phyloP scores from a whole-genome alignment of 2,888 invertebrate genomes.

The Agriopis marginaria region DNA sequence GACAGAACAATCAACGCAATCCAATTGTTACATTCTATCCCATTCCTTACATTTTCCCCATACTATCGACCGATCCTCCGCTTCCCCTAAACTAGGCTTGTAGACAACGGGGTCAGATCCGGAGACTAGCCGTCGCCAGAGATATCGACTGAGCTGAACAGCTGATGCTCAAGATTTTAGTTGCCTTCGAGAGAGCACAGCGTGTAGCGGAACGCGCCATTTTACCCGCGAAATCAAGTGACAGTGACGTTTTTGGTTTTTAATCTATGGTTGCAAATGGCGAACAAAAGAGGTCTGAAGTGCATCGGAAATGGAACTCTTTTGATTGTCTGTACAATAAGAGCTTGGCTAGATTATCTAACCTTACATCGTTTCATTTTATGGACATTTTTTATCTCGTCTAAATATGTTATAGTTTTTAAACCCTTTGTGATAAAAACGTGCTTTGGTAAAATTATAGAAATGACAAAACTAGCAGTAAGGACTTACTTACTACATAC shows the following conservation, averaged over 20 bases:
- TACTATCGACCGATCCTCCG: constrained; percentile 42
- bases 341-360: no score
- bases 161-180: constrained; percentile 78
- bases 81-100: constrained; percentile 59
- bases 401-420: background rate
- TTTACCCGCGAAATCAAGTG: constrained; percentile 36
- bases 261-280: constrained; percentile 30
- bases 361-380: background rate
- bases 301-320: background rate
- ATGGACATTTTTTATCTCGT: background rate
- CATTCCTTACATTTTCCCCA: constrained; percentile 32
- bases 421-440: background rate
- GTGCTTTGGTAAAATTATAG: no score
- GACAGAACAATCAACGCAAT: constrained; percentile 10
- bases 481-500: no score
- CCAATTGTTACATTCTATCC: constrained; percentile 21
- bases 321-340: background rate
- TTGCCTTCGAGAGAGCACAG: constrained; percentile 59
- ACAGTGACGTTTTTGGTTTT: constrained; percentile 34
- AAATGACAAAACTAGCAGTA: no score
- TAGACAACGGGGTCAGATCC: constrained; percentile 76
- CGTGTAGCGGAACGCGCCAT: constrained; percentile 49
- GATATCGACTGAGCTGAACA: constrained; percentile 78
- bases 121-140: constrained; percentile 80
- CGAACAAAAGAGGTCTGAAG: constrained; percentile 2